phyloP scores from a whole-genome alignment of 2,888 invertebrate species.

The Auanema sp. region DNA sequence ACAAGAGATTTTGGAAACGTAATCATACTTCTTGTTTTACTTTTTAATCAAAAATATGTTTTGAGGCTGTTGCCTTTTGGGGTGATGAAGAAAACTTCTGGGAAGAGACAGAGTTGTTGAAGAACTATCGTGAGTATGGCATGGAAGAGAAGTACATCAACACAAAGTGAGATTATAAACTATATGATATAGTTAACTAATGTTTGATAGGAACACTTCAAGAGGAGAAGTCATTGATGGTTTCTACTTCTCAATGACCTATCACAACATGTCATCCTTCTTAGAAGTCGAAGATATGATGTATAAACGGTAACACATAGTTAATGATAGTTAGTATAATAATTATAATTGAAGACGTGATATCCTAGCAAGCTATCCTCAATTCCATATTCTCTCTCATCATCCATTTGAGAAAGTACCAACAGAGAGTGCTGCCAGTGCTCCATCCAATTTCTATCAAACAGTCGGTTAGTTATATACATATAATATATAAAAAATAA shows the following conservation, averaged over 20 bases:
- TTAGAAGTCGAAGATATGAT: slow-evolving; percentile 55
- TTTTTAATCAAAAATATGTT: not conserved
- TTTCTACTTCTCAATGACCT: slow-evolving; percentile 57
- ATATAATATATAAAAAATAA: slow-evolving; percentile 1
- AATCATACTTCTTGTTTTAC: slow-evolving; percentile 1
- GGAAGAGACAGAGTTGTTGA: slow-evolving; percentile 43
- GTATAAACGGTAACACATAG: slow-evolving; percentile 24
- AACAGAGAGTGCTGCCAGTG: slow-evolving; percentile 57
- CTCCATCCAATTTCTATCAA: slow-evolving; percentile 59
- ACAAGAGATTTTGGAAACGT: slow-evolving; percentile 51
- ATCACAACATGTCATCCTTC: slow-evolving; percentile 56
- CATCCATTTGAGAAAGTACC: slow-evolving; percentile 60
- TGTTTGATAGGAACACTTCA: not conserved
- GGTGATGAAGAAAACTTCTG: slow-evolving; percentile 55
- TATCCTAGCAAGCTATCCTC: slow-evolving; percentile 44
- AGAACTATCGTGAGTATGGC: slow-evolving; percentile 51
- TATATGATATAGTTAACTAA: not conserved
- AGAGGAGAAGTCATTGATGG: slow-evolving; percentile 41
- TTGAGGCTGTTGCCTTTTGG: slow-evolving; percentile 52
- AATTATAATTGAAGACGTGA: slow-evolving; percentile 25
- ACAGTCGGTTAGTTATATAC: slow-evolving; percentile 41
- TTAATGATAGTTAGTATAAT: too few species aligned
- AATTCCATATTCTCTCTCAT: slow-evolving; percentile 55
- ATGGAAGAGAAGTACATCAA: slow-evolving; percentile 42
- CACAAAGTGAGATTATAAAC: slow-evolving; percentile 29